These are phyloP conservation scores for Balaenoptera acutorostrata DNA, from an alignment of 2,113 vertebrate genomes.

Conservation along the genomic window DNA sequence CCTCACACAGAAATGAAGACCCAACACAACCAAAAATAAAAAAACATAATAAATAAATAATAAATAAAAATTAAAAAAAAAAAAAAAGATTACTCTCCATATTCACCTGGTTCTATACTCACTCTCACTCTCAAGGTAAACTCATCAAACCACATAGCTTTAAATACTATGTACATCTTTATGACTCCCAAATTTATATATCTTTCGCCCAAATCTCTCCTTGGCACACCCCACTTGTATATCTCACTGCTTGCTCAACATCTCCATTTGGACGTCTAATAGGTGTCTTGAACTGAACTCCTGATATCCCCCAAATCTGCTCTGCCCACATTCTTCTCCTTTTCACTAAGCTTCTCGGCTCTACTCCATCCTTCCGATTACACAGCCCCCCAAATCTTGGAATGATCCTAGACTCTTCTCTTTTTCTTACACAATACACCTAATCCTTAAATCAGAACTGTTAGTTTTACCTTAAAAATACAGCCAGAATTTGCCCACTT, in stretches of 20 bases:
- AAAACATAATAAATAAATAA: too few relatives aligned
- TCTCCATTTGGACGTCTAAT: neutral
- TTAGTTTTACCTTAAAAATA: neutral
- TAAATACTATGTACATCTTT: neutral
- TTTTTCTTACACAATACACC: neutral
- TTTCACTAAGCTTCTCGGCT: neutral
- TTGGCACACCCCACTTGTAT: neutral
- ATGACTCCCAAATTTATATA: neutral
- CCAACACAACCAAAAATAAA: too few relatives aligned
- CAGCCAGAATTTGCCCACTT: neutral
- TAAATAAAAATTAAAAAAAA: too few relatives aligned
- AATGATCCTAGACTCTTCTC: neutral
- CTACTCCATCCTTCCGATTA: neutral
- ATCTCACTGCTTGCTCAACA: neutral
- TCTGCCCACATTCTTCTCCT: neutral
- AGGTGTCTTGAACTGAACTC: neutral
- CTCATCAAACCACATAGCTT: neutral
- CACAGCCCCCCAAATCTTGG: neutral
- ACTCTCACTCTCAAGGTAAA: neutral
- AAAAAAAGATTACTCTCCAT: neutral
- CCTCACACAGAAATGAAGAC: too few relatives aligned
- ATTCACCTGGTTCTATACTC: neutral
- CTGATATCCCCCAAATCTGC: neutral
- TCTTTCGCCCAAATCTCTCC: neutral
- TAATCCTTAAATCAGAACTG: neutral